Evolutionary conservation across 1,140 invertebrate genomes (phyloP).

Genomic region (Lepidurus couesii): DNA sequence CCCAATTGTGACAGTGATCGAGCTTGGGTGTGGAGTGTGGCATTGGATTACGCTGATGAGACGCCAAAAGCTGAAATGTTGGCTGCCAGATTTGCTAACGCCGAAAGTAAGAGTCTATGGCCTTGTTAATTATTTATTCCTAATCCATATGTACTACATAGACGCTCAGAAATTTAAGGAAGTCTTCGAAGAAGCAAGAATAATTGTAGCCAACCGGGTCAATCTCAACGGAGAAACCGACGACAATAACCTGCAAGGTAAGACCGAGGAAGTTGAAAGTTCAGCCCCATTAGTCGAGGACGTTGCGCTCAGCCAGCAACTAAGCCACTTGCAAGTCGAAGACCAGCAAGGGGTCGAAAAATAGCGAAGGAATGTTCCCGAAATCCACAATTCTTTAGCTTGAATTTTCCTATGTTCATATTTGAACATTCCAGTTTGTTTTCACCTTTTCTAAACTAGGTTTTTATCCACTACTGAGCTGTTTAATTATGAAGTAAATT

Average conservation of each 20-base stretch:
- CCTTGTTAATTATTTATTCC: slow-evolving; percentile 31
- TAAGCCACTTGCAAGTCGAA: slow-evolving; percentile 22
- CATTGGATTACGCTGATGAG: slow-evolving; percentile 79
- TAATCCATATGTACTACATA: slow-evolving; percentile 44
- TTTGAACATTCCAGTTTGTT: too few relatives aligned
- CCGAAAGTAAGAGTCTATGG: slow-evolving; percentile 61
- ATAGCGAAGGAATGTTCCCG: too few relatives aligned
- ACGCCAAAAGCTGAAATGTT: slow-evolving; percentile 66
- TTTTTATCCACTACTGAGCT: too few relatives aligned
- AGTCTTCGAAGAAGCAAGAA: slow-evolving; percentile 67
- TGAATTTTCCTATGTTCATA: too few relatives aligned
- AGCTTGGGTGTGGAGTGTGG: slow-evolving; percentile 75
- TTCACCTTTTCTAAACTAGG: too few relatives aligned
- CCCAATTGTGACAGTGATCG: slow-evolving; percentile 71
- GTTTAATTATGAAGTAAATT: too few relatives aligned
- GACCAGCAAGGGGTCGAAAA: background rate
- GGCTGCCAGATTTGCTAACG: slow-evolving; percentile 74
- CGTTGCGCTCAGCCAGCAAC: slow-evolving; percentile 32
- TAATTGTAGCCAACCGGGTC: slow-evolving; percentile 59
- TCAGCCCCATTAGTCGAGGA: slow-evolving; percentile 31
- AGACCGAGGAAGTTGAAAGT: slow-evolving; percentile 29
- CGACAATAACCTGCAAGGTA: slow-evolving; percentile 31
- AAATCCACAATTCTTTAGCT: too few relatives aligned
- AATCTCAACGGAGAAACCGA: slow-evolving; percentile 50
- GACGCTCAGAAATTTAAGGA: slow-evolving; percentile 72